Evolutionary conservation across 2,797 vertebrate genomes (phyloP), one percentile per base, ranked within the genome.

Genomic region (Ceryle rudis): DNA sequence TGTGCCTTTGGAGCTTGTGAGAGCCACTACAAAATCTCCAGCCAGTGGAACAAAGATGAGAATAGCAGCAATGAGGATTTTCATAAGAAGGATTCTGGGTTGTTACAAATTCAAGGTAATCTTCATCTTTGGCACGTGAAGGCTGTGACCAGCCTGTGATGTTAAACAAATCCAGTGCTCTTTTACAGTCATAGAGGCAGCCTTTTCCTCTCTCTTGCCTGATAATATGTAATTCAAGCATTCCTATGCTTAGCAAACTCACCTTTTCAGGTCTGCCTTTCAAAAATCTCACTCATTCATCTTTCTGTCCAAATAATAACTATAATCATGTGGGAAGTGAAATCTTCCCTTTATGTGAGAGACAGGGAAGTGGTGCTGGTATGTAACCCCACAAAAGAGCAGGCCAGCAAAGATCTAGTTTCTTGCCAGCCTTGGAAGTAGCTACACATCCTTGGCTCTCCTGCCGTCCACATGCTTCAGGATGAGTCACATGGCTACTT

Each of bases 1-100:
- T 99, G 99, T 90, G 98, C 98, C 72, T 99, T 99, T 94, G 97
- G 98, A 85, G 98, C 97, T 67, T 99, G 99, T 96, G 99, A 99
- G 95, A 98, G 81, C 75, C 95, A 97, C 85, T 97, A 98, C 75
- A 98, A 98, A 97, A 90, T 98, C 88, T 93, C 97, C 42, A 98
- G 95, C 44, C 98, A 98, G 0, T 99, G 98, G 98, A 98, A 96
- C 93, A 98, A 97, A 96, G 98, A 98, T 55, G 98, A 98, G 65
- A 98, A 98, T 67, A 97, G 73, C 91, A 98, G 97, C 85, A 81
- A 51, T 60, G 98, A 98, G 1, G 98, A 99, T 35, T 94, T 98
- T 25, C 94, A 97, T 15, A 98, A 97, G 95, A 98, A 97, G 88
- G 98, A 99, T 35, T 11, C 93, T 52, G 97, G 98, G 31, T 47